Evolutionary conservation across 2,888 invertebrate species (phyloP).

Genomic region (Ochropleura plecta): DNA sequence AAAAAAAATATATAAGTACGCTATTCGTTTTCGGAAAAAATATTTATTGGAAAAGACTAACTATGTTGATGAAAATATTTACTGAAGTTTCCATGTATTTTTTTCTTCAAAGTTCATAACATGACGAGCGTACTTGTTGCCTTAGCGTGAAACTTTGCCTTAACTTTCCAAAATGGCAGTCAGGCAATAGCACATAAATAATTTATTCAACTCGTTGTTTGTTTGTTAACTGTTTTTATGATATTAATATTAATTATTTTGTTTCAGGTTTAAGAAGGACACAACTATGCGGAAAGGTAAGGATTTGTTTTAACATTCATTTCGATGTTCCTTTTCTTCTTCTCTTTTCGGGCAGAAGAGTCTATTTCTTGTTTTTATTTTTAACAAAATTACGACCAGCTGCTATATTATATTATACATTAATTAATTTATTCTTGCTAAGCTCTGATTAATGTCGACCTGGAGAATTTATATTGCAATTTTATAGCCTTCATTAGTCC

Average conservation of each 20-base stretch:
- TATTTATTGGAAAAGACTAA: not conserved
- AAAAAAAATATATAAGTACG: too few relatives aligned
- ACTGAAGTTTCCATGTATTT: constrained; percentile 25
- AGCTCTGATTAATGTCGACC: constrained; percentile 32
- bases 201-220: constrained; percentile 54
- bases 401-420: constrained; percentile 31
- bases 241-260: constrained; percentile 68
- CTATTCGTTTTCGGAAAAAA: too few relatives aligned
- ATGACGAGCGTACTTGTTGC: constrained; percentile 60
- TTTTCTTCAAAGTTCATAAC: constrained; percentile 44
- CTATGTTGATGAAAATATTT: constrained; percentile 36
- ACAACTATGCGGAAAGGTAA: constrained; percentile 86
- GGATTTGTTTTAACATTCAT: constrained; percentile 61
- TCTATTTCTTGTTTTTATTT: constrained; percentile 23
- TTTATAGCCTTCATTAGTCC: constrained; percentile 1
- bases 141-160: constrained; percentile 24
- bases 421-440: constrained; percentile 23
- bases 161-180: constrained; percentile 35
- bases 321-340: constrained; percentile 10
- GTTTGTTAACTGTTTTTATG: constrained; percentile 30
- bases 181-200: constrained; percentile 51
- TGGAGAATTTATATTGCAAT: constrained; percentile 38
- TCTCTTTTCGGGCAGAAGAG: constrained; percentile 47
- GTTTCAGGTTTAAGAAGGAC: constrained; percentile 84
- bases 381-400: not conserved